Evolutionary conservation across 2,888 invertebrate species (phyloP), one percentile per base, ranked within the genome.

Genomic region (Himalopsyche japonica): DNA sequence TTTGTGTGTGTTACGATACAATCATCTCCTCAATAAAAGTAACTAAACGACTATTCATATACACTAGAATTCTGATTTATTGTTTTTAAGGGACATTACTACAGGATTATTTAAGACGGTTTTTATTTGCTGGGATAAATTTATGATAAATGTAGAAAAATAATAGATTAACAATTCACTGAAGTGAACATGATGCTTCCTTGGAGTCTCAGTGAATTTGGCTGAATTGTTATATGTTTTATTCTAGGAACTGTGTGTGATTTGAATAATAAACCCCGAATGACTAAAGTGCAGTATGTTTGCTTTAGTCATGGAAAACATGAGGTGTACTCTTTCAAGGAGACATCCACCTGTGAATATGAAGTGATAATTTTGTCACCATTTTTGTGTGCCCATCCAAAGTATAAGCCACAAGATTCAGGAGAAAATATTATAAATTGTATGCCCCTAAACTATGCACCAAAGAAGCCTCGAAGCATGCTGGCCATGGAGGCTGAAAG

Each of bases 291-390:
- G 2, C 92, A 96, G 0, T 99, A 98, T 89, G 96, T 98, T 0
- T 99, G 99, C 91, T 97, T 96, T 89, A 93, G 94, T 4, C 96
- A 97, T 88, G 97, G 97, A 2, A 96, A 97, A 88, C 97, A 98
- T 88, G 98, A 98, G 89, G 95, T 99, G 2, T 97, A 97, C 89
- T 97, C 97, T 0, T 93, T 99, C 86, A 98, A 98, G 89, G 99
- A 99, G 90, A 96, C 95, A 0, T 96, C 97, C 0, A 98, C 97
- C 0, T 99, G 99, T 89, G 97, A 98, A 90, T 99, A 99, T 89
- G 98, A 99, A 91, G 95, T 94, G 8, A 94, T 99, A 18, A 96
- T 99, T 18, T 92, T 98, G 30, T 97, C 98, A 0, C 95, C 97
- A 0, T 90, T 95, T 12, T 92, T 99, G 0, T 99, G 99, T 89